Evolutionary conservation across 1,140 invertebrate species (phyloP).

Genomic region (Aphelinus certus): DNA sequence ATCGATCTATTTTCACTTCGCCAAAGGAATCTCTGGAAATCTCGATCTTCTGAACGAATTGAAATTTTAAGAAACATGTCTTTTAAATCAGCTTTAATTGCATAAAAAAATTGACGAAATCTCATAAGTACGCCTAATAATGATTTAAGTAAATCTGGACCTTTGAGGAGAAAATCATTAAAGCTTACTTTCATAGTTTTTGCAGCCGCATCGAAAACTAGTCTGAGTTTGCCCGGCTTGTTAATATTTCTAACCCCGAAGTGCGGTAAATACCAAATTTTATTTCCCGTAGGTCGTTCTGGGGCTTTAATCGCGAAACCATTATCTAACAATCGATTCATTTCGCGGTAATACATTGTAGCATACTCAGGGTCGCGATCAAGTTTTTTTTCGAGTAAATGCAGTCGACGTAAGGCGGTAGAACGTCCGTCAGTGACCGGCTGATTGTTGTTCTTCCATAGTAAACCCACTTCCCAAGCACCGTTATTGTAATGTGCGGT

Average conservation of each 20-base stretch:
- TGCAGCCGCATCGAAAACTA: neutral
- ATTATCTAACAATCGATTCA: neutral
- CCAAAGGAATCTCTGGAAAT: neutral
- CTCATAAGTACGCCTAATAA: neutral
- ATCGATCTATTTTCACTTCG: neutral
- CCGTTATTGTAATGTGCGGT: neutral
- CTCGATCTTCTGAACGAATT: neutral
- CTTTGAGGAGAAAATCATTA: neutral
- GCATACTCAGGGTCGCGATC: neutral
- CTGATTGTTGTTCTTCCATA: neutral
- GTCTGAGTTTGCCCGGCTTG: neutral
- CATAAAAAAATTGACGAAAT: neutral
- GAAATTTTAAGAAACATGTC: constrained; percentile 1
- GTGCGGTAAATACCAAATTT: constrained; percentile 1
- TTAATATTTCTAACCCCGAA: neutral
- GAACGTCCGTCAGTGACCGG: neutral
- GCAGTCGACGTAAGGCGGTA: neutral
- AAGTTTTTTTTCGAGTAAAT: constrained; percentile 7
- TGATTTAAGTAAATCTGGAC: constrained; percentile 8
- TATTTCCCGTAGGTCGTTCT: neutral
- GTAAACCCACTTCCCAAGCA: constrained; percentile 4
- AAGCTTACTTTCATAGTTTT: neutral
- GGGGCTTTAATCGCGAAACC: too few species aligned
- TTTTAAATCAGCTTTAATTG: neutral
- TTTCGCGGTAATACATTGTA: neutral